Evolutionary conservation across 2,113 vertebrate genomes (phyloP).

Genomic region (Urocitellus parryii): DNA sequence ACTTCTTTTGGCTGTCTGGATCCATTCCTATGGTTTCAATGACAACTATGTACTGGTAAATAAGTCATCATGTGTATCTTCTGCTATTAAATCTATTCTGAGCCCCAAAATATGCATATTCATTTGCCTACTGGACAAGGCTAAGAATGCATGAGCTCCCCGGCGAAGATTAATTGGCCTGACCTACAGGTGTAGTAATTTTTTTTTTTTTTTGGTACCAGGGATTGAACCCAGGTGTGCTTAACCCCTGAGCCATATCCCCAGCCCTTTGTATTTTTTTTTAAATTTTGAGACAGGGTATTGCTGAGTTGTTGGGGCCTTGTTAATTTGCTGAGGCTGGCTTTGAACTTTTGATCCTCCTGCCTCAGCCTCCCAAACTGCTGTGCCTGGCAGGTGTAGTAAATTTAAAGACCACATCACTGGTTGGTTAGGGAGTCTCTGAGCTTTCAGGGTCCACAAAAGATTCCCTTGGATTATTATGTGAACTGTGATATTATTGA

Average conservation of each 20-base stretch:
- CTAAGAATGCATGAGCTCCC: background rate
- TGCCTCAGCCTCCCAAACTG: too few species aligned
- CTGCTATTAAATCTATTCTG: background rate
- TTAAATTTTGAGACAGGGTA: too few species aligned
- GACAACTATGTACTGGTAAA: background rate
- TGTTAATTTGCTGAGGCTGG: too few species aligned
- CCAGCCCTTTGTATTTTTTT: too few species aligned
- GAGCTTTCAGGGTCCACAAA: background rate
- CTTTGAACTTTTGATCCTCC: too few species aligned
- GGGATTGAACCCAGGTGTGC: too few species aligned
- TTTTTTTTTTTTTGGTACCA: too few species aligned
- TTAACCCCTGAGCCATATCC: too few species aligned
- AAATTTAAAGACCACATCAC: background rate
- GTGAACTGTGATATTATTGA: constrained; percentile 6
- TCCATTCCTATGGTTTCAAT: background rate
- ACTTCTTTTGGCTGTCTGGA: background rate
- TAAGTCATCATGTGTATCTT: background rate
- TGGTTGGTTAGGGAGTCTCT: background rate
- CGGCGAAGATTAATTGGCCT: background rate
- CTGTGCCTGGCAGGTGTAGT: background rate
- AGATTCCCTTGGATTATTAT: background rate
- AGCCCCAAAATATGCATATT: constrained; percentile 13
- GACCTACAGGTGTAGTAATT: background rate
- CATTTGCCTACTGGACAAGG: background rate
- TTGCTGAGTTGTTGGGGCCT: too few species aligned